These are phyloP conservation scores for Pan troglodytes DNA, from an alignment of 2,113 vertebrate genomes.

Conservation along the genomic window DNA sequence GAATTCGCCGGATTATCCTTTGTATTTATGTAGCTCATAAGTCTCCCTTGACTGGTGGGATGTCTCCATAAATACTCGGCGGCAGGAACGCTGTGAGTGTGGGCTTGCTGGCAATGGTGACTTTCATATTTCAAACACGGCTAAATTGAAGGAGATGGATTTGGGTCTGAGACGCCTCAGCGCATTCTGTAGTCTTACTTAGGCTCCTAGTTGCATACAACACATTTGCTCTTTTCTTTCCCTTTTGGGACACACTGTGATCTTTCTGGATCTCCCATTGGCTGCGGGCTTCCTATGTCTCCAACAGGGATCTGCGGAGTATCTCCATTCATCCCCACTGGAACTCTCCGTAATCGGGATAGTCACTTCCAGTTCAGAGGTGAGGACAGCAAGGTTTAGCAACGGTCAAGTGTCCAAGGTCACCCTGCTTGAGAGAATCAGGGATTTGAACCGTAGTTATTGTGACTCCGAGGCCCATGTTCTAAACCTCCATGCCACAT, in stretches of 20 bases:
- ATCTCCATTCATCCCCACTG: rapidly evolving
- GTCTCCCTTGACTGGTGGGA: conserved; percentile 26
- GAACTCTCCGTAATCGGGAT: rapidly evolving
- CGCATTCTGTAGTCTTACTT: rapidly evolving
- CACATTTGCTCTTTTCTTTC: rapidly evolving
- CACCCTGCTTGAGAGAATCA: neutral
- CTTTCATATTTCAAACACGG: neutral
- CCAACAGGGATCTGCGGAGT: rapidly evolving
- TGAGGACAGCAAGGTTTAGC: neutral
- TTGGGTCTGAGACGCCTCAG: neutral
- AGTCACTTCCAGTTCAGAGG: rapidly evolving
- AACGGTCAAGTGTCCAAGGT: neutral
- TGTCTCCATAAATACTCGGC: conserved; percentile 48
- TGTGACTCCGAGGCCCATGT: neutral
- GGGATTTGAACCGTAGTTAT: neutral
- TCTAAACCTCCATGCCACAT: neutral
- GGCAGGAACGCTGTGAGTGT: rapidly evolving
- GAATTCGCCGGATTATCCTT: conserved; percentile 32
- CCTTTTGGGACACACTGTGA: rapidly evolving
- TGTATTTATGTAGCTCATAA: conserved; percentile 49
- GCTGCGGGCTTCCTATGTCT: rapidly evolving
- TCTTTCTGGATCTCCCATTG: neutral
- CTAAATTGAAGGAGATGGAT: neutral
- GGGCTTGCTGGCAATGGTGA: neutral
- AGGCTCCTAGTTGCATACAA: rapidly evolving